phyloP scores from a whole-genome alignment of 2,113 vertebrate genomes.

The Leptodactylus fuscus region DNA sequence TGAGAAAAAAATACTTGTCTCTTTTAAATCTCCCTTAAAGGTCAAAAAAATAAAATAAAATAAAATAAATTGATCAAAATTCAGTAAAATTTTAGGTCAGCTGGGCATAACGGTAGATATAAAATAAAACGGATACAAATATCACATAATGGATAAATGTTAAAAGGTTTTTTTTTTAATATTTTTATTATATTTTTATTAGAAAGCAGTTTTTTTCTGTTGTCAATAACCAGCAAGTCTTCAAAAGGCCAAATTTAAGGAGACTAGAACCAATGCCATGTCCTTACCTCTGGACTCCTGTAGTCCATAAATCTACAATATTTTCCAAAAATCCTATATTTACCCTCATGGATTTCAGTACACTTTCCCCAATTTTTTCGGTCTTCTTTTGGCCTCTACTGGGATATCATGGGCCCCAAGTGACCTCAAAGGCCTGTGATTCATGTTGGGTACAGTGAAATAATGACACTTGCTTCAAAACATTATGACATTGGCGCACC shows the following conservation, averaged over 20 bases:
- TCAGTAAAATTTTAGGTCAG: background rate
- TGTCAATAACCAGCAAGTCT: background rate
- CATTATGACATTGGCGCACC: too few relatives aligned
- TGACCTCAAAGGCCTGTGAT: too few relatives aligned
- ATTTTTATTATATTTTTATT: background rate
- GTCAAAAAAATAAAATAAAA: background rate
- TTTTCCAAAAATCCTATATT: too few relatives aligned
- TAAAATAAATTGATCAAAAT: too few relatives aligned
- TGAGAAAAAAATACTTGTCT: conserved; percentile 76
- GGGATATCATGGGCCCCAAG: too few relatives aligned
- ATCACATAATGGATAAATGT: background rate
- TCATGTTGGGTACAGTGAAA: too few relatives aligned
- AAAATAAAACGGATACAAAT: background rate
- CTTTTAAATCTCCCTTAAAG: background rate
- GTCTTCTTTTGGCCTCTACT: too few relatives aligned
- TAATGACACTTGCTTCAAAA: too few relatives aligned
- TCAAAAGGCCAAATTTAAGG: background rate
- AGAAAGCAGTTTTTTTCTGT: too few relatives aligned
- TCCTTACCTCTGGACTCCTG: background rate
- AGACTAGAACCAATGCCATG: background rate
- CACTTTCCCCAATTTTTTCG: too few relatives aligned
- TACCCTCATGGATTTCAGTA: too few relatives aligned
- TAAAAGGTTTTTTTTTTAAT: too few relatives aligned
- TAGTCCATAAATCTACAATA: background rate
- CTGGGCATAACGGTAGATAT: background rate